Conservation (phyloP, 2,797 vertebrate genomes). For the Lepus oiostolus region DNA sequence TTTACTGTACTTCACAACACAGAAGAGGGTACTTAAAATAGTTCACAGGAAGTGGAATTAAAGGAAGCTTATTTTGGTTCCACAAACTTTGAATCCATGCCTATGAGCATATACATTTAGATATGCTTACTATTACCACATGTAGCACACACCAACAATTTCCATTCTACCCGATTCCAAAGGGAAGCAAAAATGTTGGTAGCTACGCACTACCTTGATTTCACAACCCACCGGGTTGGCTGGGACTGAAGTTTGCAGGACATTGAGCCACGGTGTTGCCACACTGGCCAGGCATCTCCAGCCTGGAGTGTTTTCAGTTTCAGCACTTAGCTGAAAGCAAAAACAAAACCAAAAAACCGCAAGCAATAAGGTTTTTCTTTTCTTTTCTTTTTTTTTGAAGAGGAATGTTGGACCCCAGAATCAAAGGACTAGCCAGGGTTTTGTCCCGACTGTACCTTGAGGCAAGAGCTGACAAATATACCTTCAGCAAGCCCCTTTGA, state of each 20-base stretch:
- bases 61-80: too few relatives aligned
- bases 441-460: not conserved
- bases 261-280: not conserved
- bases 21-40: not conserved
- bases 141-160: not conserved
- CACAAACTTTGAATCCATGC: too few relatives aligned
- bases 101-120: not conserved
- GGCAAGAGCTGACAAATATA: not conserved
- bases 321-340: conserved; percentile 49
- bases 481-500: not conserved
- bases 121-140: not conserved
- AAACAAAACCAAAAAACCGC: conserved; percentile 55
- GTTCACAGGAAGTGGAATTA: too few relatives aligned
- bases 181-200: conserved; percentile 40
- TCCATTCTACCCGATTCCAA: not conserved
- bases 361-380: not conserved
- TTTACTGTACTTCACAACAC: not conserved
- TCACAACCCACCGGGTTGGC: conserved; percentile 21
- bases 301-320: not conserved
- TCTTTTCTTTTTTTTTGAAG: not conserved
- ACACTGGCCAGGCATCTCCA: not conserved
- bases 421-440: not conserved
- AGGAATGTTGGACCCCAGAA: not conserved
- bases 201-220: conserved; percentile 27
- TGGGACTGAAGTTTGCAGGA: conserved; percentile 6